Evolutionary conservation across 2,797 vertebrate genomes (phyloP).

Genomic region (Ptychadena robeensis): DNA sequence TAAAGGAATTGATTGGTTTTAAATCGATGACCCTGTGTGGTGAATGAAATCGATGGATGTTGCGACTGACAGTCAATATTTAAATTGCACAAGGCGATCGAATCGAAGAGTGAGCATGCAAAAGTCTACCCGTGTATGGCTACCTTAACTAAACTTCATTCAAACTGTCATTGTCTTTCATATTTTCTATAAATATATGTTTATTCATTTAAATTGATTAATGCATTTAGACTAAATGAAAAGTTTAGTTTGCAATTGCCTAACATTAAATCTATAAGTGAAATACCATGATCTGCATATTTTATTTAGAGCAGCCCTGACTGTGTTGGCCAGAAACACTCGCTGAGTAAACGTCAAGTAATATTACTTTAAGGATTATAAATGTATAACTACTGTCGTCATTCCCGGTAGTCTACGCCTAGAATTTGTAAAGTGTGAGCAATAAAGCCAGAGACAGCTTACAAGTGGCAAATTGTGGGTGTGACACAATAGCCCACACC

Average conservation of each 20-base stretch:
- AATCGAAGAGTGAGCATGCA: too few species aligned
- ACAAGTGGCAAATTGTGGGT: slow-evolving; percentile 40
- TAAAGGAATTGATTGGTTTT: too few species aligned
- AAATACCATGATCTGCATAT: slow-evolving; percentile 50
- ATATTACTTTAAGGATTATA: slow-evolving; percentile 26
- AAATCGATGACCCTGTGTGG: too few species aligned
- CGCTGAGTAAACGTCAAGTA: slow-evolving; percentile 30
- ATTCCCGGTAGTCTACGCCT: slow-evolving; percentile 18
- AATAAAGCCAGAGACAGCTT: slow-evolving; percentile 33
- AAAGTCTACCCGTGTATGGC: too few species aligned
- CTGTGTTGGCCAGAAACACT: slow-evolving; percentile 28
- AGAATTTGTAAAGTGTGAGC: slow-evolving; percentile 43
- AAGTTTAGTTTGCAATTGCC: slow-evolving; percentile 42
- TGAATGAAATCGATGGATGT: too few species aligned
- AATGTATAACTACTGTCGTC: slow-evolving; percentile 30
- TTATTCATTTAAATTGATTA: not conserved
- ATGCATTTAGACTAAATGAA: not conserved
- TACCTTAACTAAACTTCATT: too few species aligned
- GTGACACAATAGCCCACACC: slow-evolving; percentile 45
- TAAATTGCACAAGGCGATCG: too few species aligned
- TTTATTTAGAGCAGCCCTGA: slow-evolving; percentile 21
- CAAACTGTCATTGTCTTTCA: not conserved
- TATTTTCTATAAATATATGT: not conserved
- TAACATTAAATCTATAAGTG: slow-evolving; percentile 49
- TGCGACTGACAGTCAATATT: too few species aligned